Evolutionary conservation across 1,140 invertebrate genomes (phyloP).

Genomic region (Cotesia typhae): DNA sequence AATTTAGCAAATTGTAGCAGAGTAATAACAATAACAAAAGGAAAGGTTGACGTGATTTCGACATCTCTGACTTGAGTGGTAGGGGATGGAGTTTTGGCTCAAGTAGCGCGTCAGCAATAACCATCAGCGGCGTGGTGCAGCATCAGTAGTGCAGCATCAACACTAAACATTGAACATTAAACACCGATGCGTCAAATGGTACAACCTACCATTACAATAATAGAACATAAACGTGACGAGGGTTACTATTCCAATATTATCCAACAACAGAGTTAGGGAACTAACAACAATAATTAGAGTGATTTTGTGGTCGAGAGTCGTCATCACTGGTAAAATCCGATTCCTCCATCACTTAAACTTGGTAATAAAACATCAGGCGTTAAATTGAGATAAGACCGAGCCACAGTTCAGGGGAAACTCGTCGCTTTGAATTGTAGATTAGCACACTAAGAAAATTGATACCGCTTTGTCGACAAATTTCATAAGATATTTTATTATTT

Average conservation of each 20-base stretch:
- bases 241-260: constrained; percentile 4
- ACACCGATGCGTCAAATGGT: neutral
- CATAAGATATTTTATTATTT: too few species aligned
- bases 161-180: constrained; percentile 5
- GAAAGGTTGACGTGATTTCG: constrained; percentile 3
- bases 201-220: neutral
- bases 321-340: neutral
- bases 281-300: constrained; percentile 15
- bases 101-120: neutral
- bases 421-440: neutral
- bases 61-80: neutral
- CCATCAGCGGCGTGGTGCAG: too few species aligned
- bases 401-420: too few species aligned
- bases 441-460: neutral
- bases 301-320: constrained; percentile 18
- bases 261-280: too few species aligned
- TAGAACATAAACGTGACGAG: constrained; percentile 25
- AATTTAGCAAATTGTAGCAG: neutral
- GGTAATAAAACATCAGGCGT: neutral
- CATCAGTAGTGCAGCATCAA: neutral
- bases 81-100: neutral
- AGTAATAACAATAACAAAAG: too few species aligned
- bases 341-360: too few species aligned
- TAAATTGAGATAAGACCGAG: neutral
- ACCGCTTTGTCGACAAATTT: too few species aligned